phyloP scores from a whole-genome alignment of 2,888 invertebrate species.

The Drosophila flavopinicola region DNA sequence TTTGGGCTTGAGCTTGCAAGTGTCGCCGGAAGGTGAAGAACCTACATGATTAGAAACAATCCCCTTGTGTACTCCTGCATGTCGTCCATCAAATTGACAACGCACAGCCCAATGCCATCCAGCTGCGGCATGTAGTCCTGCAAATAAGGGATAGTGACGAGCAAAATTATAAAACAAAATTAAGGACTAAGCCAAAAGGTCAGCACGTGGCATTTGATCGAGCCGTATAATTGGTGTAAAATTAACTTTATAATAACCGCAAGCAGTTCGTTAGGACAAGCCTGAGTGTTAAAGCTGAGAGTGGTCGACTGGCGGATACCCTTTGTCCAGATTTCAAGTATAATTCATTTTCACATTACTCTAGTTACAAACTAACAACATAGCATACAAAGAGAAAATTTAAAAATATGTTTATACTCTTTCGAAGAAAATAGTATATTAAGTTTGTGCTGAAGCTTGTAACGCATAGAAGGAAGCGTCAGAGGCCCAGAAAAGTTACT shows the following conservation, averaged over 20 bases:
- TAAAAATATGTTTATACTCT: too few species aligned
- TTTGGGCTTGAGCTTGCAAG: neutral
- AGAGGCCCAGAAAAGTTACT: too few species aligned
- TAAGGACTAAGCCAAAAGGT: slow-evolving; percentile 12
- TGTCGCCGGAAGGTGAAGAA: slow-evolving; percentile 72
- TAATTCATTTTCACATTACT: too few species aligned
- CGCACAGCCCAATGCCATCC: slow-evolving; percentile 87
- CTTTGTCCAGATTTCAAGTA: too few species aligned
- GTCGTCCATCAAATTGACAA: slow-evolving; percentile 88
- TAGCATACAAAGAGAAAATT: too few species aligned
- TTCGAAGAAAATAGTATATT: too few species aligned
- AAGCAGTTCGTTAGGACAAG: too few species aligned
- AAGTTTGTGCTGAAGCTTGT: too few species aligned
- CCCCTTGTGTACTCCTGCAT: slow-evolving; percentile 89
- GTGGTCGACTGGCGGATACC: too few species aligned
- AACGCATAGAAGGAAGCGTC: too few species aligned
- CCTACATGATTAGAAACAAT: slow-evolving; percentile 88
- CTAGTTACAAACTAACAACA: too few species aligned
- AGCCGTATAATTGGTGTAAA: neutral
- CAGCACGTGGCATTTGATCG: slow-evolving; percentile 18
- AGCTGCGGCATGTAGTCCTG: slow-evolving; percentile 86
- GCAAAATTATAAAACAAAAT: slow-evolving; percentile 6
- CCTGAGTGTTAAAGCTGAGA: too few species aligned
- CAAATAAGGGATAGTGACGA: slow-evolving; percentile 25
- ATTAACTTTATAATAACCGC: slow-evolving; percentile 51